phyloP scores from a whole-genome alignment of 2,113 vertebrate genomes.

The Dascyllus trimaculatus region DNA sequence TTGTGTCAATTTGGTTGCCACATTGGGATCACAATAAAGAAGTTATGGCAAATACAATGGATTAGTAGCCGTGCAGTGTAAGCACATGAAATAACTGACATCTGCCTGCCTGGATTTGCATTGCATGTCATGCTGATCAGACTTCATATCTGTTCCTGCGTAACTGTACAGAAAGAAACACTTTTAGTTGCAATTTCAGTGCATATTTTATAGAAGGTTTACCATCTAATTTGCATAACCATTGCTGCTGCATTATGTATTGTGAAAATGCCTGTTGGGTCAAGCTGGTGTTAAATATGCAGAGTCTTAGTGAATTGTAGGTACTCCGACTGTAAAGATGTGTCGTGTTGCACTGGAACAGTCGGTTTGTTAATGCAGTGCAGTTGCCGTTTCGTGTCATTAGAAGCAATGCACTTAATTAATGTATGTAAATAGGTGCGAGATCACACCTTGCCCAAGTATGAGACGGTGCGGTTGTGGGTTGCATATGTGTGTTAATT shows the following conservation, averaged over 20 bases:
- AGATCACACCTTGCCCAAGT: conserved; percentile 73
- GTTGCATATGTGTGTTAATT: conserved; percentile 58
- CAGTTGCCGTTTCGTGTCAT: conserved; percentile 65
- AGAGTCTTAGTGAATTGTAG: conserved; percentile 33
- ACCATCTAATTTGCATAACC: conserved; percentile 11
- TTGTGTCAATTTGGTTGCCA: background rate
- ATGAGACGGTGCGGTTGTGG: conserved; percentile 50
- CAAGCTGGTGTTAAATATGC: conserved; percentile 60
- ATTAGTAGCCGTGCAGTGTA: too few species aligned
- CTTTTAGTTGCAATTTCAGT: background rate
- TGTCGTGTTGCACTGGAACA: conserved; percentile 46
- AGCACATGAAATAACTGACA: too few species aligned
- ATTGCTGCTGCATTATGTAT: conserved; percentile 18
- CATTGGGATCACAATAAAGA: background rate
- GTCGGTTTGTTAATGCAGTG: conserved; percentile 61
- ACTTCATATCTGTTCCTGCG: too few species aligned
- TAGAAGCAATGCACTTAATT: conserved; percentile 69
- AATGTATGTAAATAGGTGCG: conserved; percentile 78
- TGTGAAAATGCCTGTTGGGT: conserved; percentile 46
- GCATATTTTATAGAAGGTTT: conserved; percentile 10
- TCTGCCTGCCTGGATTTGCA: background rate
- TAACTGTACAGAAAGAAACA: too few species aligned
- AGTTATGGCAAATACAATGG: background rate
- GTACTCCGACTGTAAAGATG: conserved; percentile 44
- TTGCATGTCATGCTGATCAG: background rate